These are phyloP conservation scores for Melanotus villosus DNA, from an alignment of 2,888 invertebrate species.

Conservation along the genomic window DNA sequence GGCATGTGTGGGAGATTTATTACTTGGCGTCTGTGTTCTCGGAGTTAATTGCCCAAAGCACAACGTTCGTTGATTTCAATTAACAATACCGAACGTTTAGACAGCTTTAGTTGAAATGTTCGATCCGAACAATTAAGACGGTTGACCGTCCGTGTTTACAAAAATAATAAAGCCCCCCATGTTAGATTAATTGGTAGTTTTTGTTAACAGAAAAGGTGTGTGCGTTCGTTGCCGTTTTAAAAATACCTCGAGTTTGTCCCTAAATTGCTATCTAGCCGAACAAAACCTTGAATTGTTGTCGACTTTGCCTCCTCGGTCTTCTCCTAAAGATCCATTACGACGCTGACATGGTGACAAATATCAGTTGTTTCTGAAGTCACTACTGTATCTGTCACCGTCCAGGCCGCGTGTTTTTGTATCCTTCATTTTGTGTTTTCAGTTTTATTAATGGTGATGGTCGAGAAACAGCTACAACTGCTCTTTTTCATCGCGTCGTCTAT, in stretches of 20 bases:
- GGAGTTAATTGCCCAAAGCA: conserved; percentile 27
- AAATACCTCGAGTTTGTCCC: not conserved
- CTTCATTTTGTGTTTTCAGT: conserved; percentile 53
- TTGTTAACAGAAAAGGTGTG: conserved; percentile 4
- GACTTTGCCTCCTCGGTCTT: conserved; percentile 18
- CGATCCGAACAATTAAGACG: conserved; percentile 5
- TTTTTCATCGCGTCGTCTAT: conserved; percentile 15
- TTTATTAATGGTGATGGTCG: conserved; percentile 46
- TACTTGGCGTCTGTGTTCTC: conserved; percentile 28
- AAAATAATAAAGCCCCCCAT: no score
- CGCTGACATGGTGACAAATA: conserved; percentile 59
- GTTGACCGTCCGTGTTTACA: not conserved
- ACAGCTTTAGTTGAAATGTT: not conserved
- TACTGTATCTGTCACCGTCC: conserved; percentile 56
- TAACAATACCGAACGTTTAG: conserved; percentile 7
- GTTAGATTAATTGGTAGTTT: no score
- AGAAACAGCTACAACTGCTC: conserved; percentile 20
- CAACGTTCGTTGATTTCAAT: conserved; percentile 25
- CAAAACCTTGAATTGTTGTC: conserved; percentile 28
- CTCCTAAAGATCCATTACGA: conserved; percentile 54
- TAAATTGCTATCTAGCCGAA: conserved; percentile 29
- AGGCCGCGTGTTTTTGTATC: conserved; percentile 49
- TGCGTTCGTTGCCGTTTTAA: not conserved
- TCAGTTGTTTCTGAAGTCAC: conserved; percentile 56
- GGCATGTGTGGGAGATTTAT: conserved; percentile 43